Conservation (phyloP, 2,888 invertebrate species). For the Drosophila quasianomalipes region DNA sequence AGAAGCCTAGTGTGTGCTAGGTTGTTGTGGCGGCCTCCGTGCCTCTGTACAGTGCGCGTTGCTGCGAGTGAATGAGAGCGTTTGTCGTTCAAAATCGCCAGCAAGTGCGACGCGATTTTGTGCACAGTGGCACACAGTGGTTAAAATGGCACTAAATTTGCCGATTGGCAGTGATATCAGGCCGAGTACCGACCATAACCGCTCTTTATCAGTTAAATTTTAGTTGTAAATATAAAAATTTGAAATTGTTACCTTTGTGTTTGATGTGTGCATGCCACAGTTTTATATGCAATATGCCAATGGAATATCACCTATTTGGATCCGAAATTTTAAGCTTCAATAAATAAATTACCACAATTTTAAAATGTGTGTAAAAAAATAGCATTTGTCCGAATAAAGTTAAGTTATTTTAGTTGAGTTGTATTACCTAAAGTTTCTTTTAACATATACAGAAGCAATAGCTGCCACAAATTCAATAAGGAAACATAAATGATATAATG, state of each 20-base stretch:
- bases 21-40: slow-evolving; percentile 18
- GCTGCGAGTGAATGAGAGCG: slow-evolving; percentile 44
- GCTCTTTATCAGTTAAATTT: slow-evolving; percentile 4
- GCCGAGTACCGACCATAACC: background rate
- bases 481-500: background rate
- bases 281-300: background rate
- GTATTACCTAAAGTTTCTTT: background rate
- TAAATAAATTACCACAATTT: background rate
- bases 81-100: slow-evolving; percentile 16
- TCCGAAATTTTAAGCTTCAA: background rate
- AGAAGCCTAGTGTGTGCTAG: background rate
- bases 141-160: background rate
- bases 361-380: background rate
- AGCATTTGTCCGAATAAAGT: background rate
- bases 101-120: slow-evolving; percentile 19
- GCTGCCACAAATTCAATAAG: background rate
- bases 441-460: background rate
- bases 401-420: background rate
- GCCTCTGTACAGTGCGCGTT: slow-evolving; percentile 43
- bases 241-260: background rate
- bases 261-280: background rate
- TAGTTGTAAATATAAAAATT: background rate
- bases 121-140: slow-evolving; percentile 32
- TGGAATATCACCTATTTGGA: background rate
- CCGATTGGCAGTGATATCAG: slow-evolving; percentile 8